phyloP scores from a whole-genome alignment of 2,888 invertebrate species.

The Campoletis raptor region DNA sequence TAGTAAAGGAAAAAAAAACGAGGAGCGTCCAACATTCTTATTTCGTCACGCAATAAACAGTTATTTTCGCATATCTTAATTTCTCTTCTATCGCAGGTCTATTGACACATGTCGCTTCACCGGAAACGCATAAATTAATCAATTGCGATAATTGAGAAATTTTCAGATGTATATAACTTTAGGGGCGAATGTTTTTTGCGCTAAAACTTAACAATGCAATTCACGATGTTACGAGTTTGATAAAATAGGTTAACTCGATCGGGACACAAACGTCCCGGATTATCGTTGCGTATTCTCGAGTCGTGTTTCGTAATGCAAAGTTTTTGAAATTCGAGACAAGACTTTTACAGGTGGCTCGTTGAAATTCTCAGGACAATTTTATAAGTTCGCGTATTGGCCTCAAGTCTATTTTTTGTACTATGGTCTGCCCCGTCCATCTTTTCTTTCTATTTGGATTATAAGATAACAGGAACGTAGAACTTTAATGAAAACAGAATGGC shows the following conservation, averaged over 20 bases:
- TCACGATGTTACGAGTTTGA: slow-evolving; percentile 11
- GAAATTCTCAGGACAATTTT: slow-evolving; percentile 76
- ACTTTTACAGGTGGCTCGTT: slow-evolving; percentile 74
- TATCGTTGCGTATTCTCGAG: slow-evolving; percentile 67
- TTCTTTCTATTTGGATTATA: slow-evolving; percentile 32
- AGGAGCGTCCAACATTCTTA: slow-evolving; percentile 49
- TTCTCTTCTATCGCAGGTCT: slow-evolving; percentile 10
- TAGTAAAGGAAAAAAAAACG: slow-evolving; percentile 21
- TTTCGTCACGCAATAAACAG: slow-evolving; percentile 58
- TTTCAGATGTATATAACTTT: slow-evolving; percentile 1
- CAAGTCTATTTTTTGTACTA: slow-evolving; percentile 50
- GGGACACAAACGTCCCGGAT: slow-evolving; percentile 74
- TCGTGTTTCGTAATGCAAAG: slow-evolving; percentile 69
- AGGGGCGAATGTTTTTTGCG: not conserved
- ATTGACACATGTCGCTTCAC: slow-evolving; percentile 40
- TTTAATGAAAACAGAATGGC: not conserved
- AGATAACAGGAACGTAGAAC: not conserved
- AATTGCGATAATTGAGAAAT: slow-evolving; percentile 29
- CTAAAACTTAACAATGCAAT: not conserved
- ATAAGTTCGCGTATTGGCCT: slow-evolving; percentile 68
- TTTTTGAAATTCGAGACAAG: slow-evolving; percentile 73
- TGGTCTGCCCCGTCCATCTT: not conserved
- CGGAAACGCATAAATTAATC: slow-evolving; percentile 48
- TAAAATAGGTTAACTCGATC: slow-evolving; percentile 33
- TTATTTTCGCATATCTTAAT: slow-evolving; percentile 24